Evolutionary conservation across 2,797 vertebrate genomes (phyloP).

Genomic region (Hippocampus kuda): DNA sequence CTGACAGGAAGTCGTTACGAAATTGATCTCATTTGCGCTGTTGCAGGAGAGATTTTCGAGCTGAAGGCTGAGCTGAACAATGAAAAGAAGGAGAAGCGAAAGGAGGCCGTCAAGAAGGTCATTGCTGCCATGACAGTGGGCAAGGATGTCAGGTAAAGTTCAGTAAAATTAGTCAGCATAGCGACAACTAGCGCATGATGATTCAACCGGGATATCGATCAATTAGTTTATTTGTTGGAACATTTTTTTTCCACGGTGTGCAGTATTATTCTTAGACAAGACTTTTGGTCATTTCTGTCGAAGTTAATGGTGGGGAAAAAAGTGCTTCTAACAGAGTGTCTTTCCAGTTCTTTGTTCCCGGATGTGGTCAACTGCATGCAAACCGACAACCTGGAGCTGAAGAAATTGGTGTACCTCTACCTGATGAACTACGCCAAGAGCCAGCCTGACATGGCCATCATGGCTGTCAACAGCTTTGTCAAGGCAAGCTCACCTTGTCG

Average conservation of each 20-base stretch:
- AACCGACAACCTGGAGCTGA: conserved; percentile 96
- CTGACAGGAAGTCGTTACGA: neutral
- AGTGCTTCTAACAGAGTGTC: neutral
- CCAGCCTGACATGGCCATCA: conserved; percentile 99
- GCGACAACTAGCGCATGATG: neutral
- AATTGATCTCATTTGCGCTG: neutral
- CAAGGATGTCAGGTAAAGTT: conserved; percentile 92
- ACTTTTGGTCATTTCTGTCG: too few species aligned
- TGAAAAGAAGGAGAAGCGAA: conserved; percentile 99
- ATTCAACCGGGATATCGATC: too few species aligned
- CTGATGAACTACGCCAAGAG: conserved; percentile 99
- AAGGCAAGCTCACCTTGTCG: conserved; percentile 68
- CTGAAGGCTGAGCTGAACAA: conserved; percentile 98
- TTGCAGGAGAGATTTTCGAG: conserved; percentile 95
- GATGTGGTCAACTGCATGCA: conserved; percentile 99
- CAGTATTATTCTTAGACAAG: too few species aligned
- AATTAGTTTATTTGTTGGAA: too few species aligned
- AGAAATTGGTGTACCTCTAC: conserved; percentile 97
- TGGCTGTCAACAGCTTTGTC: conserved; percentile 99
- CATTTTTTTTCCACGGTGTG: too few species aligned
- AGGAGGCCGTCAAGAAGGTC: conserved; percentile 98
- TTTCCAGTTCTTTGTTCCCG: conserved; percentile 84
- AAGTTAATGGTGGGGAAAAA: too few species aligned
- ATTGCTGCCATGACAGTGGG: conserved; percentile 99
- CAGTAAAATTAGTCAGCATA: neutral